phyloP scores from a whole-genome alignment of 2,113 vertebrate genomes.

The Notechis scutatus region DNA sequence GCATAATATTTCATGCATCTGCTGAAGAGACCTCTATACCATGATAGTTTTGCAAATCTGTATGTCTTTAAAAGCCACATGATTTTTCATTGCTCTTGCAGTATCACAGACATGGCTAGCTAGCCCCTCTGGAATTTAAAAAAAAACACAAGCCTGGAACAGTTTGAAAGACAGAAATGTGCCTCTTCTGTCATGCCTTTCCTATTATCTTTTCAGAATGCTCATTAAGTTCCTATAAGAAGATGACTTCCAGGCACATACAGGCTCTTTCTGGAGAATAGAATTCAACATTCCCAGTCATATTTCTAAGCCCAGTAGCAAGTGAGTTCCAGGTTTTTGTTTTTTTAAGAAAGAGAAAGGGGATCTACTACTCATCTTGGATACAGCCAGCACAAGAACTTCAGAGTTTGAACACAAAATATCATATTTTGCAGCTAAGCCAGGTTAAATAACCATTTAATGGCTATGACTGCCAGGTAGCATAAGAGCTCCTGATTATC shows the following conservation, averaged over 20 bases:
- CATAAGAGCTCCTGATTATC: not conserved
- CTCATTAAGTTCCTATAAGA: not conserved
- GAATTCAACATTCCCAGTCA: not conserved
- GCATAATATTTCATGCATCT: not conserved
- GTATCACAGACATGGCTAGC: not conserved
- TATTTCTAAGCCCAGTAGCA: not conserved
- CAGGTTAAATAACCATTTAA: not conserved
- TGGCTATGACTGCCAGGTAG: not conserved
- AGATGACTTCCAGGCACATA: not conserved
- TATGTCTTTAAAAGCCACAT: not conserved
- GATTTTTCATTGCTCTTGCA: not conserved
- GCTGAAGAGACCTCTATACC: not conserved
- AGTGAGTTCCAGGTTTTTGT: not conserved
- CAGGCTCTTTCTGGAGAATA: not conserved
- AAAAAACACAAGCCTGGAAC: not conserved
- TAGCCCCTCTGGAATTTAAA: not conserved
- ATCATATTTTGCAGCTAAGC: not conserved
- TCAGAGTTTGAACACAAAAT: not conserved
- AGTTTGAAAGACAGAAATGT: not conserved
- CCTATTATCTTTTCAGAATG: conserved; percentile 7
- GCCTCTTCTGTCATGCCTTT: not conserved
- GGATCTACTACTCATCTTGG: not conserved
- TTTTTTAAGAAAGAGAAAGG: not conserved
- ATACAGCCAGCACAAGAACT: not conserved
- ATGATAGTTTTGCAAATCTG: not conserved